phyloP scores from a whole-genome alignment of 2,797 vertebrate species.

The Rallus crepitans region DNA sequence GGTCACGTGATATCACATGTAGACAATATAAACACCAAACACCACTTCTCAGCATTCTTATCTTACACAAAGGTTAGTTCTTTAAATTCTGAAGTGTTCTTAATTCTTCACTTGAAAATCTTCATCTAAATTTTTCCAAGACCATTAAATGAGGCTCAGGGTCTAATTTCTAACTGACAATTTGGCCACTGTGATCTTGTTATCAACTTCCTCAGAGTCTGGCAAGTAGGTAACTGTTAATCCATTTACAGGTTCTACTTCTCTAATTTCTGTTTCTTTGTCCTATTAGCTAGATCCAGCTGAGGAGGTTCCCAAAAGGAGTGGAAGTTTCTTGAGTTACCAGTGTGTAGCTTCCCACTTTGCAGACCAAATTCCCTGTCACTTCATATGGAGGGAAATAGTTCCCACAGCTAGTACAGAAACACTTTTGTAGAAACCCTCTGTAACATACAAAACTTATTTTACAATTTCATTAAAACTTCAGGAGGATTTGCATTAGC shows the following conservation, averaged over 20 bases:
- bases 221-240: background rate
- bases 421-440: background rate
- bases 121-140: background rate
- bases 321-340: background rate
- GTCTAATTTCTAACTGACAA: background rate
- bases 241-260: background rate
- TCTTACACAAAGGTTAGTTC: background rate
- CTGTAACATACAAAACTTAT: background rate
- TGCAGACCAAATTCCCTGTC: background rate
- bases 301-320: background rate
- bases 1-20: background rate
- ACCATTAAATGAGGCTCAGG: background rate
- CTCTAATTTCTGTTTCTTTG: background rate
- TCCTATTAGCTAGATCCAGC: background rate
- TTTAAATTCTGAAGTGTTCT: background rate
- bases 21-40: background rate
- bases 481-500: background rate
- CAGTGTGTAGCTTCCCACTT: background rate
- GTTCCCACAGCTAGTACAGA: background rate
- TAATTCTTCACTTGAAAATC: background rate
- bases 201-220: background rate
- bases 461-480: background rate
- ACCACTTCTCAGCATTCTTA: background rate
- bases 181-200: background rate
- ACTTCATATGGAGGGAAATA: background rate